A percentile compares a stretch with the other conserved stretches of the same genome.
Conservation (phyloP, 2,797 vertebrate species). For the Muscicapa striata region DNA sequence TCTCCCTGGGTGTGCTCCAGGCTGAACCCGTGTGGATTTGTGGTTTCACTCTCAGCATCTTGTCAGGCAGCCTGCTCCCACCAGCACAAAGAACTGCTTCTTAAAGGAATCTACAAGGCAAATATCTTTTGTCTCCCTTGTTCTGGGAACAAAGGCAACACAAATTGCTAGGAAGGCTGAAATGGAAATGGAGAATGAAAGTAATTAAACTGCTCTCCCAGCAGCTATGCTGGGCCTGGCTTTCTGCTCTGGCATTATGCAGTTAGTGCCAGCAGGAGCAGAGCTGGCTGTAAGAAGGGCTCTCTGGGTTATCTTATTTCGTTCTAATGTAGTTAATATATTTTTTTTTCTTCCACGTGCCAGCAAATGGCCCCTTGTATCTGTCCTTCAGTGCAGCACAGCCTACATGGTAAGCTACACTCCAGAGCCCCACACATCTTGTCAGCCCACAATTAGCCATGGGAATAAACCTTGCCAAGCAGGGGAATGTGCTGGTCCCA, state of each 20-base stretch:
- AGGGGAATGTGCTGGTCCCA: not conserved
- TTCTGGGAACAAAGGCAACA: conserved; percentile 47
- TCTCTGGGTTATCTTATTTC: conserved; percentile 31
- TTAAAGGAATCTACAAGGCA: conserved; percentile 21
- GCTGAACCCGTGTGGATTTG: not conserved
- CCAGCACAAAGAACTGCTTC: not conserved
- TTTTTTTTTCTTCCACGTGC: not conserved
- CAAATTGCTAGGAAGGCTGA: conserved; percentile 57
- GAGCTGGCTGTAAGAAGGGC: conserved; percentile 25
- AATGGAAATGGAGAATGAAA: conserved; percentile 64
- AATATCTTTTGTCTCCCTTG: conserved; percentile 31
- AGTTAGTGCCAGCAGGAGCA: conserved; percentile 58
- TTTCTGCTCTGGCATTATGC: conserved; percentile 52
- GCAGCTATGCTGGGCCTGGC: conserved; percentile 34
- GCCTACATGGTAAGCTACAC: not conserved
- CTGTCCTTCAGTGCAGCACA: not conserved
- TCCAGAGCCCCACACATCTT: not conserved
- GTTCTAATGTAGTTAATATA: not conserved
- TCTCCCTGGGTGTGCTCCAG: not conserved
- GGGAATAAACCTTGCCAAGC: not conserved
- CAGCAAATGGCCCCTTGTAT: not conserved
- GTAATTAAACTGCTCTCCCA: conserved; percentile 62
- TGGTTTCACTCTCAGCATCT: not conserved
- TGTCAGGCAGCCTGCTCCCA: not conserved
- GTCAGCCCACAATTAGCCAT: not conserved